Percentiles rank a stretch among this genome's conserved stretches.
These are phyloP conservation scores for Rhyzopertha dominica DNA, from an alignment of 1,140 invertebrate species.

Conservation along the genomic window DNA sequence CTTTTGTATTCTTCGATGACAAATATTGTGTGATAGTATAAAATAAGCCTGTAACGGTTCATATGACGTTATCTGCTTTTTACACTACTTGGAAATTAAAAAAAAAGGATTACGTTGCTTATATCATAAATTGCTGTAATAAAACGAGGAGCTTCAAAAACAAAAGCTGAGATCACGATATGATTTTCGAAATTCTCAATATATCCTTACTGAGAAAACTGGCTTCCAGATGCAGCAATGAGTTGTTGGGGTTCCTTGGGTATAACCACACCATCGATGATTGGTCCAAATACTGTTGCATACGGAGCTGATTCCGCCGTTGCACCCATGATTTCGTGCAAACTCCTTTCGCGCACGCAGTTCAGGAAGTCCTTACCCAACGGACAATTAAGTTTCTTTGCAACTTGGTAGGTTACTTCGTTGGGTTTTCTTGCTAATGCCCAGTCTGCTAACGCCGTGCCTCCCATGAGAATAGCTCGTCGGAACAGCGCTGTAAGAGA, in stretches of 20 bases:
- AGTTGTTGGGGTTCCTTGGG: slow-evolving; percentile 67
- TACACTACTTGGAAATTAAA: too few species aligned
- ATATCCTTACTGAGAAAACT: too few species aligned
- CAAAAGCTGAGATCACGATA: too few species aligned
- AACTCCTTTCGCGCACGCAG: slow-evolving; percentile 59
- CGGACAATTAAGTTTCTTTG: slow-evolving; percentile 72
- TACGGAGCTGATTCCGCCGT: slow-evolving; percentile 58
- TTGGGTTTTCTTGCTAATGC: slow-evolving; percentile 77
- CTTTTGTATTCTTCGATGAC: too few species aligned
- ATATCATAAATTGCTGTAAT: too few species aligned
- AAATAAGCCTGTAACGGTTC: too few species aligned
- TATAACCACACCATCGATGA: slow-evolving; percentile 78
- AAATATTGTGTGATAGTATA: too few species aligned
- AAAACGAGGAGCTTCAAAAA: too few species aligned
- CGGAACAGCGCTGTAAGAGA: slow-evolving; percentile 73
- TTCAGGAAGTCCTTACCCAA: slow-evolving; percentile 50
- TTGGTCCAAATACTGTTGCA: slow-evolving; percentile 70
- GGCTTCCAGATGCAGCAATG: too few species aligned
- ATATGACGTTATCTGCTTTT: too few species aligned
- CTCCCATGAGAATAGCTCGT: slow-evolving; percentile 89
- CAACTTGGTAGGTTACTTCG: slow-evolving; percentile 75
- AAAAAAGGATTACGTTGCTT: too few species aligned
- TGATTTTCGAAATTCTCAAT: too few species aligned
- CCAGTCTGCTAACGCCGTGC: slow-evolving; percentile 86
- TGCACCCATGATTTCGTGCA: slow-evolving; percentile 68